Evolutionary conservation across 64 coral and sea anemone genomes (phyloP).

Genomic region (Montipora capricornis): DNA sequence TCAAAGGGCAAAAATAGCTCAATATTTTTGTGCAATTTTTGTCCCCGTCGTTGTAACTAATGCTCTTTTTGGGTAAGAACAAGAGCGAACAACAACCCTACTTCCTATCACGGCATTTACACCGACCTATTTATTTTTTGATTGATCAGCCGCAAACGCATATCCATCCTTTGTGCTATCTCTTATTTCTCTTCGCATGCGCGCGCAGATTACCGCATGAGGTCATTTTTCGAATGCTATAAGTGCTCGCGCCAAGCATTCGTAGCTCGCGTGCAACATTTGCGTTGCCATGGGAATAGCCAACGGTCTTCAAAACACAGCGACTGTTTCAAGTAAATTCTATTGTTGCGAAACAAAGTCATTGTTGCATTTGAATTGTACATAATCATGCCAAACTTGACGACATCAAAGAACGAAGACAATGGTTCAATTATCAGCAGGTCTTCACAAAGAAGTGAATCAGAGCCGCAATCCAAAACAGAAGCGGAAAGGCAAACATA

Average conservation of each 20-base stretch:
- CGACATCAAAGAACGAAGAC: slow-evolving; percentile 35
- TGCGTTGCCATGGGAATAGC: slow-evolving; percentile 17
- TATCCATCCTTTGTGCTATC: not conserved
- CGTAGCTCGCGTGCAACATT: not conserved
- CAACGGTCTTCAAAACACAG: slow-evolving; percentile 38
- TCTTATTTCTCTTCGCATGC: not conserved
- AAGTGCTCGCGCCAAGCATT: slow-evolving; percentile 27
- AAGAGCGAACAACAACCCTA: no score
- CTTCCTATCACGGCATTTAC: no score
- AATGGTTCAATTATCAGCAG: slow-evolving; percentile 20
- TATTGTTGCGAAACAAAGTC: slow-evolving; percentile 55
- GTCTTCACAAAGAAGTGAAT: not conserved
- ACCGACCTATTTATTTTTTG: no score
- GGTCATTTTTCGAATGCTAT: not conserved
- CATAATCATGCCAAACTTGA: slow-evolving; percentile 45
- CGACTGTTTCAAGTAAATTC: slow-evolving; percentile 7
- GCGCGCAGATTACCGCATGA: not conserved
- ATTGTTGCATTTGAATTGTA: slow-evolving; percentile 18
- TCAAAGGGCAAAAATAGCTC: no score
- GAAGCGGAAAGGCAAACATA: not conserved
- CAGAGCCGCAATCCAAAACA: not conserved
- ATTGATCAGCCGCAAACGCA: no score
- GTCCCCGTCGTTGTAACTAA: no score
- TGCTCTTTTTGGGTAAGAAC: no score
- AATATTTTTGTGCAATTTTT: no score